A percentile compares a stretch with the other conserved stretches of the same genome.
phyloP scores from a whole-genome alignment of 2,888 invertebrate species.

The Megastigmus dorsalis region DNA sequence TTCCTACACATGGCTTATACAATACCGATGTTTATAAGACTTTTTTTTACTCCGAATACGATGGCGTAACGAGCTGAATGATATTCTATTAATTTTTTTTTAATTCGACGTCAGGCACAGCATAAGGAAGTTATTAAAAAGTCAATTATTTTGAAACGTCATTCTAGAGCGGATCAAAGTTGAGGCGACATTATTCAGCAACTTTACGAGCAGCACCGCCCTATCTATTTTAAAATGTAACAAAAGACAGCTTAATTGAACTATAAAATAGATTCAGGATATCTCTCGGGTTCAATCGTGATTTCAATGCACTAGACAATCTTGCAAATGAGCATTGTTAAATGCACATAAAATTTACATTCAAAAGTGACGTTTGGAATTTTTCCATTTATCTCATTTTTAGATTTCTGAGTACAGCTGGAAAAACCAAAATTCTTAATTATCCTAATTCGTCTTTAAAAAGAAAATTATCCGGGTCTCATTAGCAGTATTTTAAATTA shows the following conservation, averaged over 20 bases:
- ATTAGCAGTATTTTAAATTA: neutral
- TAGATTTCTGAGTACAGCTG: neutral
- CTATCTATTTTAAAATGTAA: neutral
- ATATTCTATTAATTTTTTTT: constrained; percentile 12
- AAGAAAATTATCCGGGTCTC: no score
- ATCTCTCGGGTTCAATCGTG: no score
- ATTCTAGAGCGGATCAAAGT: neutral
- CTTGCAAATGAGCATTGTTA: neutral
- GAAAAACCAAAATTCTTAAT: constrained; percentile 2
- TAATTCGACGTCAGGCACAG: neutral
- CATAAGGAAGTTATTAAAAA: constrained; percentile 18
- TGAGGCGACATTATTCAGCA: constrained; percentile 21
- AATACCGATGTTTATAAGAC: constrained; percentile 3
- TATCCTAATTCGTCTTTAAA: no score
- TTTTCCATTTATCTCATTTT: neutral
- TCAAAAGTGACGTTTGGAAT: neutral
- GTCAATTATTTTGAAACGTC: constrained; percentile 22
- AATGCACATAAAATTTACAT: constrained; percentile 25
- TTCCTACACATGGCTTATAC: neutral
- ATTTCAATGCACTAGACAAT: constrained; percentile 10
- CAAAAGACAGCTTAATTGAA: neutral
- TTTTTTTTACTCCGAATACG: neutral
- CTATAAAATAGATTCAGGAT: no score
- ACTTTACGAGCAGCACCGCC: neutral
- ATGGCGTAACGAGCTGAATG: constrained; percentile 7